Base-by-base conservation (phyloP, 2,888 invertebrate genomes). In the Pogonocherus hispidulus region DNA sequence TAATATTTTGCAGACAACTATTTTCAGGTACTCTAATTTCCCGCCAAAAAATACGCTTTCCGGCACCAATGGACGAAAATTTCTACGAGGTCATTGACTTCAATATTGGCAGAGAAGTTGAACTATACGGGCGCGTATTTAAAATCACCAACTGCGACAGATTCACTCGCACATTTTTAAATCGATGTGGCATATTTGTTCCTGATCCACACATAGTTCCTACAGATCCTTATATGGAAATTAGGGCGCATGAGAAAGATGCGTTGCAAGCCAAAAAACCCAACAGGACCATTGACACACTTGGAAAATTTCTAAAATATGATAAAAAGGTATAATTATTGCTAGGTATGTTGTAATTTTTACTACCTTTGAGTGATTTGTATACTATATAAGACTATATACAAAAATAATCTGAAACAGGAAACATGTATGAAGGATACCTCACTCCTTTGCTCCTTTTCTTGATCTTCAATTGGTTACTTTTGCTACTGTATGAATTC, bases 61-160 rank as follows among this genome's bases (percentile, higher is more conserved):
- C 94, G 0, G 84, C 90, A 47, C 90, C 92, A n/a, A 90, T 90
- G 80, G 91, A 92, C 76, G 90, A 92, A 72, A 89, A 92, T 66
- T 95, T 92, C 81, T 93, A 93, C 83, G 94, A 95, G 67, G 90
- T 97, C 14, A 89, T 95, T 16, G 96, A 97, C 85, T 88, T 98
- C 41, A 97, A 97, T 82, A 90, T 97, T 66, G 94, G 95, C 37
- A 89, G 88, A 62, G 93, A 94, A 80, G 90, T 96, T 9, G 90
- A 91, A 63, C 90, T 98, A 71, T 95, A 91, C 80, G 95, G 96
- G 9, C 91, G 94, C 82, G 89, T 91, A 6, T 96, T 89, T 81
- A 91, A 94, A 87, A 92, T 98, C 57, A 91, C 92, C 0, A 90
- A 92, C 76, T 97, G 97, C 82, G 97, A 98, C 82, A 89, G 90